Conservation (phyloP, 2,888 invertebrate genomes). For the Calameuta filiformis region DNA sequence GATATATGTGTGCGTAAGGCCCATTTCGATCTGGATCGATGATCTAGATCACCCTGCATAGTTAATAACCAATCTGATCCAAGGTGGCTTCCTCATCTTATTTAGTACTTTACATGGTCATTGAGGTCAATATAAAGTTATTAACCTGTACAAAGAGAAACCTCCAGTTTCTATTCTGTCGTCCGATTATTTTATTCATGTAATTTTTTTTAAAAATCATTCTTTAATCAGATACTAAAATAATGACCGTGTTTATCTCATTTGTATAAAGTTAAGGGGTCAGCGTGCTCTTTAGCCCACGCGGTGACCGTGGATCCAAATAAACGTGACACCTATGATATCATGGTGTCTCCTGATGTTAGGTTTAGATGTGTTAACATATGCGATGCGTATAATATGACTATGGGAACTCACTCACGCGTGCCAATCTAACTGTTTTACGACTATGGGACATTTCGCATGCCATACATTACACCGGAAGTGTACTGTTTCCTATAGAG, state of each 20-base stretch:
- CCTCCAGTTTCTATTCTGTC: not conserved
- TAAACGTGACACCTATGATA: slow-evolving; percentile 26
- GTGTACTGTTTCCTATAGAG: not conserved
- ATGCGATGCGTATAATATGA: not conserved
- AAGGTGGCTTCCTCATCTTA: not conserved
- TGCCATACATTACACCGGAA: not conserved
- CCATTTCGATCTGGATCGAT: not conserved
- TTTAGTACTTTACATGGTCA: not conserved
- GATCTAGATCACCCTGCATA: not conserved
- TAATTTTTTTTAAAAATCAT: not conserved
- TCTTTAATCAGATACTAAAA: not conserved
- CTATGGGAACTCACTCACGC: not conserved
- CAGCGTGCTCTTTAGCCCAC: slow-evolving; percentile 8
- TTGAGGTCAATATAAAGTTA: not conserved
- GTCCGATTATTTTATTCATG: not conserved
- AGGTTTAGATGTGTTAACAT: not conserved
- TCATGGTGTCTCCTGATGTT: not conserved
- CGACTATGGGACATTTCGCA: slow-evolving; percentile 2
- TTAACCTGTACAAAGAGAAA: not conserved
- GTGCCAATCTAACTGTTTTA: slow-evolving; percentile 1
- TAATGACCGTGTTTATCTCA: not conserved
- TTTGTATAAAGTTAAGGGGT: slow-evolving; percentile 25
- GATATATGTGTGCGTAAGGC: not conserved
- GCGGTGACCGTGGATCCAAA: slow-evolving; percentile 28
- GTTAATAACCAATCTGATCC: not conserved